Conservation (phyloP, 2,888 invertebrate species). For the Acleris holmiana region DNA sequence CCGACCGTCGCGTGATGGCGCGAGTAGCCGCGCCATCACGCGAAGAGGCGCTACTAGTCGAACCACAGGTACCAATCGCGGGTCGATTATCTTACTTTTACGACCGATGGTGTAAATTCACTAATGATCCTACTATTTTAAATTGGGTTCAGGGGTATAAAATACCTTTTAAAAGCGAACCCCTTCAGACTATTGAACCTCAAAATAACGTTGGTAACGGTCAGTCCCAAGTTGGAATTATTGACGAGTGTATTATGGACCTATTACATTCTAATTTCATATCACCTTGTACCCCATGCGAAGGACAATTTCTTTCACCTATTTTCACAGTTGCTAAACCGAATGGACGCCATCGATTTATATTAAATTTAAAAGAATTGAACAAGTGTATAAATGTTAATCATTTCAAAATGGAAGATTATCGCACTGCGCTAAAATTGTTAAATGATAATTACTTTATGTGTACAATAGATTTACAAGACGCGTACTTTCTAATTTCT, state of each 20-base stretch:
- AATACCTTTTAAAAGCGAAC: constrained; percentile 33
- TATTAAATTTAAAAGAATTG: constrained; percentile 26
- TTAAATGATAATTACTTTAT: constrained; percentile 18
- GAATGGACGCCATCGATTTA: constrained; percentile 19
- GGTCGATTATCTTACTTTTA: constrained; percentile 30
- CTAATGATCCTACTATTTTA: constrained; percentile 29
- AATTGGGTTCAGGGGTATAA: constrained; percentile 37
- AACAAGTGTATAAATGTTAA: constrained; percentile 25
- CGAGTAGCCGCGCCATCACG: neutral
- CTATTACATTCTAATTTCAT: constrained; percentile 29
- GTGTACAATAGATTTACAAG: constrained; percentile 20
- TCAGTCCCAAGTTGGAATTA: neutral
- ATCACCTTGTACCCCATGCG: constrained; percentile 30
- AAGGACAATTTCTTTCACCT: constrained; percentile 35
- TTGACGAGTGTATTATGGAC: constrained; percentile 6
- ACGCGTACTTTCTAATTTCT: too few relatives aligned
- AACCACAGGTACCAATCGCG: constrained; percentile 25
- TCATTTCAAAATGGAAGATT: constrained; percentile 31
- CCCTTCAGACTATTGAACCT: neutral
- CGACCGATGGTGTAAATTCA: constrained; percentile 32
- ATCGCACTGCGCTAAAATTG: constrained; percentile 26
- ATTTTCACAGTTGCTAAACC: constrained; percentile 39
- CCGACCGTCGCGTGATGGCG: too few relatives aligned
- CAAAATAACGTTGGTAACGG: neutral
- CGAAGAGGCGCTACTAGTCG: constrained; percentile 6